Conservation (phyloP, 2,113 vertebrate species). For the Camelus bactrianus region DNA sequence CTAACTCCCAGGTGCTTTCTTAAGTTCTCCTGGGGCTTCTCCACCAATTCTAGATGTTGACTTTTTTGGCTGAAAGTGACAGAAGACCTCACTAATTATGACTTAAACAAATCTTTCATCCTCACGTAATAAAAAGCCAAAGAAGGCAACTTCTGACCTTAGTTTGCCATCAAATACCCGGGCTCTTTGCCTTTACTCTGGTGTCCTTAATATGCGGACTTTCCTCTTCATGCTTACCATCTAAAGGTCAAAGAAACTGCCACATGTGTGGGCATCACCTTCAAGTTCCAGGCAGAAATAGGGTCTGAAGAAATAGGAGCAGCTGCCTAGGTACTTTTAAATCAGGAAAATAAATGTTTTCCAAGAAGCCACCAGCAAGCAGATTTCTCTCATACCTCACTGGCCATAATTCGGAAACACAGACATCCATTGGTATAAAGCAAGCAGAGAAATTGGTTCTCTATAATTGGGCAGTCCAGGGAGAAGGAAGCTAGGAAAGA, state of each 20-base stretch:
- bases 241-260: background rate
- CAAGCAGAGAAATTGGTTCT: background rate
- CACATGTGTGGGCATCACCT: background rate
- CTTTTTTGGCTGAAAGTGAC: background rate
- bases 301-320: background rate
- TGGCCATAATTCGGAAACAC: background rate
- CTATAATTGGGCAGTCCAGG: background rate
- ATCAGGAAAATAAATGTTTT: background rate
- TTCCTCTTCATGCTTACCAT: background rate
- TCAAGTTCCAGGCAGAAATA: background rate
- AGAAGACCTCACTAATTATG: background rate
- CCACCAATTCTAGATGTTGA: background rate
- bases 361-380: background rate
- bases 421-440: background rate
- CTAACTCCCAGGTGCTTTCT: background rate
- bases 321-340: background rate
- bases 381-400: background rate
- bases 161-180: background rate
- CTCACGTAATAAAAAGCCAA: background rate
- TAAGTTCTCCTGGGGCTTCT: background rate
- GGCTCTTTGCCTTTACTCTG: background rate
- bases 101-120: background rate
- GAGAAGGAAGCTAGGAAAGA: background rate
- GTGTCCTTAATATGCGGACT: background rate
- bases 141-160: background rate